Evolutionary conservation across 2,797 vertebrate species (phyloP).

Genomic region (Botia kubotai): DNA sequence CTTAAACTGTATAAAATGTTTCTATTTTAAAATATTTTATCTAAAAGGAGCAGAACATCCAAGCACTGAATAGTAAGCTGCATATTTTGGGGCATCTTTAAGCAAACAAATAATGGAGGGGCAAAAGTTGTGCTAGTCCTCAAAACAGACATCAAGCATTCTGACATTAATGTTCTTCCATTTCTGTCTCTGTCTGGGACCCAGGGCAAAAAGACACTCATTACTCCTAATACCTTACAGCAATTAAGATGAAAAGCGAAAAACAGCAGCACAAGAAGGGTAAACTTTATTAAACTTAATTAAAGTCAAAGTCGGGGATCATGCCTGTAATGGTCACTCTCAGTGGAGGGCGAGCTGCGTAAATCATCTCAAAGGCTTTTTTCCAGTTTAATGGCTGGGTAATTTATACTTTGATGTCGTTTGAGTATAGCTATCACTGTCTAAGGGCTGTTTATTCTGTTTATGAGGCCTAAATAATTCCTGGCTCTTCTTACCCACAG

Average conservation of each 20-base stretch:
- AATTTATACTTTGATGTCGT: conserved; percentile 84
- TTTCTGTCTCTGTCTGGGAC: conserved; percentile 70
- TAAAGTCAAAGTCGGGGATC: conserved; percentile 80
- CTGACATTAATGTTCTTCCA: conserved; percentile 71
- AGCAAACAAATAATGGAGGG: conserved; percentile 77
- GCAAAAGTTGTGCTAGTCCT: conserved; percentile 68
- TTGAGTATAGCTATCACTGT: conserved; percentile 72
- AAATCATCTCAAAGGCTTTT: conserved; percentile 79
- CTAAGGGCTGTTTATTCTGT: conserved; percentile 79
- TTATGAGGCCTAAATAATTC: conserved; percentile 82
- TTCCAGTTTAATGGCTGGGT: conserved; percentile 74
- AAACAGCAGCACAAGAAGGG: conserved; percentile 70
- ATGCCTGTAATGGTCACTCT: conserved; percentile 77
- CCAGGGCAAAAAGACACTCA: conserved; percentile 79
- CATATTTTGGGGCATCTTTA: conserved; percentile 64
- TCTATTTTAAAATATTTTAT: conserved; percentile 2
- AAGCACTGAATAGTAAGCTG: conserved; percentile 34
- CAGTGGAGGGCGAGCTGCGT: conserved; percentile 67
- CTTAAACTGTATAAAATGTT: neutral
- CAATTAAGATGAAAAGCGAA: conserved; percentile 80
- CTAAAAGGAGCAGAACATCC: conserved; percentile 18
- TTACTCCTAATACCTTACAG: conserved; percentile 81
- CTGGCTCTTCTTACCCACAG: conserved; percentile 78
- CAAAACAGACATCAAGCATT: conserved; percentile 79
- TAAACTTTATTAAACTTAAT: conserved; percentile 85